These are phyloP conservation scores for Nymphalis c-album DNA, from an alignment of 2,888 invertebrate genomes.

Conservation along the genomic window DNA sequence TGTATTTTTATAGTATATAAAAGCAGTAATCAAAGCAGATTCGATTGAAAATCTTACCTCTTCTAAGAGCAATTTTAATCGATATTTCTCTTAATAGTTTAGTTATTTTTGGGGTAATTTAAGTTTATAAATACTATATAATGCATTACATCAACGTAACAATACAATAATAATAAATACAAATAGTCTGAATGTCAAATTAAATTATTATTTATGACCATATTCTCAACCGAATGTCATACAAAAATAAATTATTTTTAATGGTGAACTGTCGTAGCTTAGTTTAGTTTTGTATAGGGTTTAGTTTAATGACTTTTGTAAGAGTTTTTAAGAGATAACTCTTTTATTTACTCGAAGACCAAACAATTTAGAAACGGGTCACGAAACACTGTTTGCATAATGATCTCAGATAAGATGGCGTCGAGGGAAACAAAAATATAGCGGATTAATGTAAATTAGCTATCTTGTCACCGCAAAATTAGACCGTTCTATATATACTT, in stretches of 20 bases:
- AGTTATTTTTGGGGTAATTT: too few relatives aligned
- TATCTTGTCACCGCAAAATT: conserved; percentile 29
- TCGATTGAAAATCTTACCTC: too few relatives aligned
- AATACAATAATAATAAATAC: too few relatives aligned
- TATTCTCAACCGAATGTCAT: too few relatives aligned
- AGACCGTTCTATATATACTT: conserved; percentile 17
- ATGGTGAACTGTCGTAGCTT: not conserved
- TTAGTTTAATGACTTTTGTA: conserved; percentile 3
- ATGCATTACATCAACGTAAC: too few relatives aligned
- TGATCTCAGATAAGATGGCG: conserved; percentile 45
- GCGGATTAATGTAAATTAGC: conserved; percentile 50
- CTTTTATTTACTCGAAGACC: conserved; percentile 25
- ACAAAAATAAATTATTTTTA: not conserved
- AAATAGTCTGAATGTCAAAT: too few relatives aligned
- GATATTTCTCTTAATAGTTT: too few relatives aligned
- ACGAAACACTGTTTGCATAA: conserved; percentile 45
- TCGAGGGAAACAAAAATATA: conserved; percentile 48
- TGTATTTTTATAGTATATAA: too few relatives aligned
- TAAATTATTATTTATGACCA: too few relatives aligned
- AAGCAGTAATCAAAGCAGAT: too few relatives aligned
- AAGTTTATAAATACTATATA: too few relatives aligned
- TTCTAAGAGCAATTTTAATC: too few relatives aligned
- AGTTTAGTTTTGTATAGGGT: not conserved
- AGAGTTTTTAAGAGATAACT: conserved; percentile 14
- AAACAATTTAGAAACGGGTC: conserved; percentile 46